Conservation (phyloP, 2,797 vertebrate species). For the Acanthurus tractus region DNA sequence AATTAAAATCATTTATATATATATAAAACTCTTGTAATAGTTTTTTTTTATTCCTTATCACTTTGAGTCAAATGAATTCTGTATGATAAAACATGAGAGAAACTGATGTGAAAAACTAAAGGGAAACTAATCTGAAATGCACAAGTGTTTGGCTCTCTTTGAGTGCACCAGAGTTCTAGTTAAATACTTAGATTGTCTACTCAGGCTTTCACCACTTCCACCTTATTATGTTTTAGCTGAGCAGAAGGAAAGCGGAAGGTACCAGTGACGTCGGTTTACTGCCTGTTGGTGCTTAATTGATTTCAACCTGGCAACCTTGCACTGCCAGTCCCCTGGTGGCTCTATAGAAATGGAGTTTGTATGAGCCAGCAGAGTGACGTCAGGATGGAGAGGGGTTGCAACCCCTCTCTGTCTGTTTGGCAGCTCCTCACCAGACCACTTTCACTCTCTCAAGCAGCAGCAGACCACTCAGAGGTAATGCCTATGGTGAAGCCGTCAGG, state of each 20-base stretch:
- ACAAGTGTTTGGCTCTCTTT: background rate
- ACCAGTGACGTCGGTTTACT: slow-evolving; percentile 44
- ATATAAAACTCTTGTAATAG: background rate
- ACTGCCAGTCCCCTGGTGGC: slow-evolving; percentile 44
- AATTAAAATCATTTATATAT: background rate
- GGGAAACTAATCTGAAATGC: background rate
- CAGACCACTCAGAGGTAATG: slow-evolving; percentile 4
- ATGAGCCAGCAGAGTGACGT: slow-evolving; percentile 58
- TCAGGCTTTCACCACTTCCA: slow-evolving; percentile 53
- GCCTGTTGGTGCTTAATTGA: slow-evolving; percentile 52
- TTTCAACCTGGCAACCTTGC: slow-evolving; percentile 59
- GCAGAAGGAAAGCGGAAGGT: slow-evolving; percentile 41
- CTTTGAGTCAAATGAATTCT: background rate
- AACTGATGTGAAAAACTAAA: no score
- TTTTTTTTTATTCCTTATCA: background rate
- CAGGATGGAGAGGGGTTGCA: slow-evolving; percentile 45
- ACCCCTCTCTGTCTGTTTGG: slow-evolving; percentile 45
- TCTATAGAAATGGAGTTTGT: slow-evolving; percentile 47
- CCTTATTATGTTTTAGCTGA: slow-evolving; percentile 45
- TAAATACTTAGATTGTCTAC: slow-evolving; percentile 24
- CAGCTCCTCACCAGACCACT: slow-evolving; percentile 39
- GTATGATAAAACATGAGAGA: no score
- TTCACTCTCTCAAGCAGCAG: slow-evolving; percentile 22
- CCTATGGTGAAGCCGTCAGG: slow-evolving; percentile 3
- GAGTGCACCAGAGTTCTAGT: slow-evolving; percentile 14